Base-by-base conservation (phyloP, 2,113 vertebrate species). In the Prionailurus viverrinus region DNA sequence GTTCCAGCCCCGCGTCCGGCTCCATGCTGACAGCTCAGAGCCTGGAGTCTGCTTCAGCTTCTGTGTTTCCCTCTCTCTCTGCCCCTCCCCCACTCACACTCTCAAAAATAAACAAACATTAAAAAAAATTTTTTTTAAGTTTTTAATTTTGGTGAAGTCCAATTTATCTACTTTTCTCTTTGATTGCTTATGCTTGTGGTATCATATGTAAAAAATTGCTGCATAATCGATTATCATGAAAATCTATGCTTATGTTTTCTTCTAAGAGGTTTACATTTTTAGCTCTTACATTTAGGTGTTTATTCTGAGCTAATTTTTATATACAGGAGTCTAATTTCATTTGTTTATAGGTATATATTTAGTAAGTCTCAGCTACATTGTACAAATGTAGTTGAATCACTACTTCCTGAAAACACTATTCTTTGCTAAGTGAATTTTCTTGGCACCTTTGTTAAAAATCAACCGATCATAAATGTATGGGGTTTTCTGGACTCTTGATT, bases 401-500 rank as follows among this genome's bases (percentile, higher is more conserved):
- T 61, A 61, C 58, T 53, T 83, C 51, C 25, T 76, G 58, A 93
- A 78, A 78, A 86, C 39, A 86, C 23, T 85, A 58, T 66, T 86
- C 12, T 76, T 68, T 90, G 33, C 15, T 48, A 45, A 90, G 0
- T 61, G 31, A 93, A 95, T 21, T 91, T 89, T 85, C 45, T 58
- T 93, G 73, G 81, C 16, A 86, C 12, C 27, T 27, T 81, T 86
- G 55, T 6, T 90, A 86, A 61, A 95, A 91, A 91, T 66, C 31
- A 93, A 45, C 0, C 78, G 33, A 65, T 55, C 69, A 85, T 69
- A 94, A 76, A 88, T 48, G 10, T 9, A 66, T 65, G 18, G 39
- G 39, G 15, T 95, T 83, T 94, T 92, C 71, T 76, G 21, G 61
- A 69, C 7, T 63, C 51, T 8, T 82, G 36, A 89, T 92, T 95